phyloP scores from a whole-genome alignment of 2,797 vertebrate species.

The Simalia tracyae region DNA sequence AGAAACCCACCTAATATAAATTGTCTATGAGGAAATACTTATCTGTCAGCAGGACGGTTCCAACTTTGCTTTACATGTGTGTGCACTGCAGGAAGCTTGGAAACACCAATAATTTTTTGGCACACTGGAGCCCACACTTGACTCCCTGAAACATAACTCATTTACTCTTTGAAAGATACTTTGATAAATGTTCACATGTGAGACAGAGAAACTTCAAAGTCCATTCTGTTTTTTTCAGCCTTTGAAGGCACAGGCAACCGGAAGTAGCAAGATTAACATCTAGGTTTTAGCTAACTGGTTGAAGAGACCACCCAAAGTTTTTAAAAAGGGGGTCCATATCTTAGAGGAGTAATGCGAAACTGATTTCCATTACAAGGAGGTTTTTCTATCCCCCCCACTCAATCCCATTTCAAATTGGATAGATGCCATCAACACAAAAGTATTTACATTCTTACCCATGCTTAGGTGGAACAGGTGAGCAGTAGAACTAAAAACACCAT shows the following conservation, averaged over 20 bases:
- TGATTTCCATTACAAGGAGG: constrained; percentile 1
- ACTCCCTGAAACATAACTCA: constrained; percentile 65
- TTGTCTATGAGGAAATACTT: constrained; percentile 70
- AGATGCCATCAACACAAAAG: neutral
- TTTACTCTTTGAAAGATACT: constrained; percentile 58
- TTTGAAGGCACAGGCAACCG: constrained; percentile 9
- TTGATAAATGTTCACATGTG: constrained; percentile 60
- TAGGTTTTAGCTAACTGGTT: constrained; percentile 39
- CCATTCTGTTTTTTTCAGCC: constrained; percentile 2
- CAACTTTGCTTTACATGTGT: constrained; percentile 54
- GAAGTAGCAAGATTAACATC: constrained; percentile 35
- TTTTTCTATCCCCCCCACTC: neutral
- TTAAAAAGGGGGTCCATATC: constrained; percentile 26
- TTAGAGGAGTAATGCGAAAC: neutral
- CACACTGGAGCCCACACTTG: constrained; percentile 58
- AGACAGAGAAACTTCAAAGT: constrained; percentile 52
- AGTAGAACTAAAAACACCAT: neutral
- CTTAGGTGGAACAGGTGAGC: neutral
- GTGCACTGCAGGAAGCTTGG: constrained; percentile 66
- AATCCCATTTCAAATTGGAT: neutral
- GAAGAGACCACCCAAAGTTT: neutral
- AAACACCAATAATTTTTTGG: constrained; percentile 63
- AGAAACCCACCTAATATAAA: constrained; percentile 69
- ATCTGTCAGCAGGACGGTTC: constrained; percentile 69
- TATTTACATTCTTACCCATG: neutral